Evolutionary conservation across 2,888 invertebrate species (phyloP).

Genomic region (Theretra japonica): DNA sequence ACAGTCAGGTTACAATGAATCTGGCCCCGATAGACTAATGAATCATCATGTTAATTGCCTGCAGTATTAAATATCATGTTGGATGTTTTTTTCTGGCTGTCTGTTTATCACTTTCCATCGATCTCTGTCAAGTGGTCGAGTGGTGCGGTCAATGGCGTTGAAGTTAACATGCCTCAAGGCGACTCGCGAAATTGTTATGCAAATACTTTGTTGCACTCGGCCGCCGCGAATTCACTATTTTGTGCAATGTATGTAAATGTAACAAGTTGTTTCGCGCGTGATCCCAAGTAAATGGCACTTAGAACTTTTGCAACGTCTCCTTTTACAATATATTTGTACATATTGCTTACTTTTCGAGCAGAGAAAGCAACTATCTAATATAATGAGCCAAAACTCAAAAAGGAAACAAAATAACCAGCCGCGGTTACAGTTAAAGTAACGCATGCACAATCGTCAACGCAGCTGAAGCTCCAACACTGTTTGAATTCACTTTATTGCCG

Average conservation of each 20-base stretch:
- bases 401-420: not conserved
- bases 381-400: not conserved
- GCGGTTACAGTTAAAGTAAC: not conserved
- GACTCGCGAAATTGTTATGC: conserved; percentile 72
- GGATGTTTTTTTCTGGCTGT: conserved; percentile 11
- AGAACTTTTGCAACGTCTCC: not conserved
- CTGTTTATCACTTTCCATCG: conserved; percentile 40
- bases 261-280: not conserved
- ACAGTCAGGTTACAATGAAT: conserved; percentile 41
- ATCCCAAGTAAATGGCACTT: not conserved
- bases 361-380: not conserved
- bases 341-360: not conserved
- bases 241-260: conserved; percentile 32
- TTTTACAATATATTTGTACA: no score
- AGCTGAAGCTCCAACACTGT: not conserved
- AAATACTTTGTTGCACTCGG: conserved; percentile 60
- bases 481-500: not conserved
- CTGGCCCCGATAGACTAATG: conserved; percentile 43
- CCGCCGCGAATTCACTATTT: conserved; percentile 28
- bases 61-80: conserved; percentile 20
- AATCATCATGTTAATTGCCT: conserved; percentile 31
- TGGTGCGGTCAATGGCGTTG: conserved; percentile 43
- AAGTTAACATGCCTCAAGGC: conserved; percentile 58
- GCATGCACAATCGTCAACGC: conserved; percentile 1
- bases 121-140: conserved; percentile 45